Evolutionary conservation across 2,113 vertebrate species (phyloP).

Genomic region (Takifugu flavidus): DNA sequence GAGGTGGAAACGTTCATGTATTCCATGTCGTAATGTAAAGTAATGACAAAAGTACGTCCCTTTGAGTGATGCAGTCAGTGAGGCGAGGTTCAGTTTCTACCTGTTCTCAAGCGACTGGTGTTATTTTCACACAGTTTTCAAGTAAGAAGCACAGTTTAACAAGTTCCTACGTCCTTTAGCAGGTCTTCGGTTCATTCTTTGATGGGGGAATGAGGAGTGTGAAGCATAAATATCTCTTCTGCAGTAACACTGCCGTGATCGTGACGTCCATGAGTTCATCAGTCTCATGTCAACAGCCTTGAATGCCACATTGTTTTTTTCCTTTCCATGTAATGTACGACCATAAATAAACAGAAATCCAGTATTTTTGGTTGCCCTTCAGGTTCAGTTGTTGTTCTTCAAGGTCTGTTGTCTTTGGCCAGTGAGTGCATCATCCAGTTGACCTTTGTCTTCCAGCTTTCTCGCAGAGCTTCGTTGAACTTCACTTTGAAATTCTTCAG

Average conservation of each 20-base stretch:
- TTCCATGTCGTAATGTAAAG: constrained; percentile 6
- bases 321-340: constrained; percentile 10
- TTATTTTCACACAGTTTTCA: constrained; percentile 34
- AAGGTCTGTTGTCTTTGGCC: constrained; percentile 92
- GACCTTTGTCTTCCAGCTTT: constrained; percentile 99
- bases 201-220: constrained; percentile 4
- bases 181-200: constrained; percentile 16
- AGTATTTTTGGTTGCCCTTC: constrained; percentile 13
- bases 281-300: constrained; percentile 55
- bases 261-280: constrained; percentile 10
- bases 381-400: constrained; percentile 44
- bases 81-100: constrained; percentile 26
- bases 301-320: constrained; percentile 29
- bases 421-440: constrained; percentile 98
- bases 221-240: constrained; percentile 2
- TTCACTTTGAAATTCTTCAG: constrained; percentile 96
- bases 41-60: constrained; percentile 13
- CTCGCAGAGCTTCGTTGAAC: constrained; percentile 93
- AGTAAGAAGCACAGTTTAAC: constrained; percentile 19
- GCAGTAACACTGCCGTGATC: constrained; percentile 9
- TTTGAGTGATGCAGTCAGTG: constrained; percentile 23
- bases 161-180: background rate
- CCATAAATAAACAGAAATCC: constrained; percentile 35
- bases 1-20: constrained; percentile 15
- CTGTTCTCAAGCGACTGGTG: constrained; percentile 16